Percentiles rank a stretch among this genome's conserved stretches.
These are phyloP conservation scores for Eumaeus atala DNA, from an alignment of 1,140 invertebrate genomes.

Conservation along the genomic window DNA sequence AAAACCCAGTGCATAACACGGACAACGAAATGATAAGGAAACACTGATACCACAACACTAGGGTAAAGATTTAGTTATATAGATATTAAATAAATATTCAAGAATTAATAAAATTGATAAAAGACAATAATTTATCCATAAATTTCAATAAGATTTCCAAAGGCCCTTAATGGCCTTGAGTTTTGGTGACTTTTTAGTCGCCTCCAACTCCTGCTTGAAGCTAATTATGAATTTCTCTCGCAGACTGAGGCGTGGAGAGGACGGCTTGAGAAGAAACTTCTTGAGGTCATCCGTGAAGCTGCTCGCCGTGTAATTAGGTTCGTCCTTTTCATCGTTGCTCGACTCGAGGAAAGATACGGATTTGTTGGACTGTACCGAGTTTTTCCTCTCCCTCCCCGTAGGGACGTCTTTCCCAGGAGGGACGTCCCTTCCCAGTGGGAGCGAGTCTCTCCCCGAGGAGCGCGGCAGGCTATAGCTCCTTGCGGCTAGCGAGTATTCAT, in stretches of 20 bases:
- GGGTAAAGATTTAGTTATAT: no score
- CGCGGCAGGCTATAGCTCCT: slow-evolving; percentile 16
- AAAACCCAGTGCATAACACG: no score
- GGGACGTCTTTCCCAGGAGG: slow-evolving; percentile 26
- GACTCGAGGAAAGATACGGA: slow-evolving; percentile 69
- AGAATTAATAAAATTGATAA: no score
- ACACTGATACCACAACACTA: no score
- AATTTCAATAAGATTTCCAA: slow-evolving; percentile 66
- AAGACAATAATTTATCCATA: no score
- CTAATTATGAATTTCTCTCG: slow-evolving; percentile 69
- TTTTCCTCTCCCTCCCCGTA: slow-evolving; percentile 43
- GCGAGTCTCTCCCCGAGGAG: slow-evolving; percentile 49
- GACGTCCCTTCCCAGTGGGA: slow-evolving; percentile 49
- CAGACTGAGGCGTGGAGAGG: slow-evolving; percentile 58
- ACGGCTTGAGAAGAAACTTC: slow-evolving; percentile 64
- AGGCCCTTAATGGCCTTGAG: slow-evolving; percentile 68
- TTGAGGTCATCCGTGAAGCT: slow-evolving; percentile 72
- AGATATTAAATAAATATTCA: no score
- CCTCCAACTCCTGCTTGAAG: slow-evolving; percentile 60
- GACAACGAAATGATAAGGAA: no score
- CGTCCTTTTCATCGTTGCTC: slow-evolving; percentile 58
- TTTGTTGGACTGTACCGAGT: slow-evolving; percentile 65
- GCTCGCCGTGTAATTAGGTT: slow-evolving; percentile 67
- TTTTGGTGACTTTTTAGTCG: slow-evolving; percentile 62
- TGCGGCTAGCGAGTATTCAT: slow-evolving; percentile 54